Evolutionary conservation across 2,888 invertebrate species (phyloP).

Genomic region (Tachina grossa): DNA sequence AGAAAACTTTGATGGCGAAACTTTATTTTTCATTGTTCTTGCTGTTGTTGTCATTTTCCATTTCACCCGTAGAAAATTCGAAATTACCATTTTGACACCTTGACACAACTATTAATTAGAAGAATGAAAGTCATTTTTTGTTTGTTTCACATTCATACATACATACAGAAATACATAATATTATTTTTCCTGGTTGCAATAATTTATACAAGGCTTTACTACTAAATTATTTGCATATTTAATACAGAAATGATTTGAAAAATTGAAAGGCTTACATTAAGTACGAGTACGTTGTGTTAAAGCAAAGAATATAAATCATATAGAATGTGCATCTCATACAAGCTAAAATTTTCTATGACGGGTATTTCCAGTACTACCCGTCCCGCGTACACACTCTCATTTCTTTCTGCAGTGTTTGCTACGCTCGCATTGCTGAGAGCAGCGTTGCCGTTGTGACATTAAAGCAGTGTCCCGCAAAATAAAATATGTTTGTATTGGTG

Average conservation of each 20-base stretch:
- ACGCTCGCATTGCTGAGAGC: too few species aligned
- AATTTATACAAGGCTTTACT: slow-evolving; percentile 4
- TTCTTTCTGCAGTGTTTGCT: too few species aligned
- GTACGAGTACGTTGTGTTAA: background rate
- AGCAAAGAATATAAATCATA: too few species aligned
- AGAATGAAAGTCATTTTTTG: slow-evolving; percentile 27
- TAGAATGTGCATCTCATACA: too few species aligned
- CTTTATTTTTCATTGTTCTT: slow-evolving; percentile 3
- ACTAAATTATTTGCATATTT: slow-evolving; percentile 1
- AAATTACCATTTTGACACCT: slow-evolving; percentile 63
- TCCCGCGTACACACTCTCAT: too few species aligned
- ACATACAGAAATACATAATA: background rate
- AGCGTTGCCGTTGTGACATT: too few species aligned
- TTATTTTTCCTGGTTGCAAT: background rate
- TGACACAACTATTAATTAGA: slow-evolving; percentile 59
- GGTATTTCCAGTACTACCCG: too few species aligned
- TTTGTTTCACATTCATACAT: background rate
- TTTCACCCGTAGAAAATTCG: background rate
- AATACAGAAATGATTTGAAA: background rate
- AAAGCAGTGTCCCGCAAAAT: too few species aligned
- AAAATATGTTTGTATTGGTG: too few species aligned
- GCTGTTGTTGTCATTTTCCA: background rate
- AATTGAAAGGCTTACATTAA: background rate
- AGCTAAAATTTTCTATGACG: too few species aligned
- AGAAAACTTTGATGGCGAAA: background rate